Base-by-base conservation (phyloP, 1,140 invertebrate genomes). In the Drosophila carrolli region DNA sequence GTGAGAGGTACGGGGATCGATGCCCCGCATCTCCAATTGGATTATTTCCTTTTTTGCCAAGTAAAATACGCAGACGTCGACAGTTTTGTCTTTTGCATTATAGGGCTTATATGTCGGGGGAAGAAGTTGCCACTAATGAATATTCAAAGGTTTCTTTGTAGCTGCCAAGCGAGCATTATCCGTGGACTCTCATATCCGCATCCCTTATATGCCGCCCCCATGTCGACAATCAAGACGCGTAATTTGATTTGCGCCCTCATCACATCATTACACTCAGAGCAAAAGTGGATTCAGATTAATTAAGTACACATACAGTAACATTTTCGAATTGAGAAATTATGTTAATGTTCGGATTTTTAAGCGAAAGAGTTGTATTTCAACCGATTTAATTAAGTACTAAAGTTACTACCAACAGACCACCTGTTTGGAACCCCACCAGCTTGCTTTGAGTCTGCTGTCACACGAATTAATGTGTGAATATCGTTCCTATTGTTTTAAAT, bases 1-100 rank as follows among this genome's bases (percentile, higher is more conserved):
- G 95, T 94, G 95, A 96, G 95, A 96, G 95, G 95, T 95, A 96
- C 95, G 94, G 94, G 95, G 95, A 96, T 96, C 95, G 95, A 96
- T 96, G 93, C 83, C 95, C 95, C 95, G 95, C 95, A 94, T 94
- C 95, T 92, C 88, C 90, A 91, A 65, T 41, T 76, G 72, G 72
- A 67, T 58, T 75, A 76, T 55, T 75, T 66, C 32, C 29, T 78
- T 77, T 86, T 68, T 75, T 75, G 37, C 46, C 35, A 29, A n/a
- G 51, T 50, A 23, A 71, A 88, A 88, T 78, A 80, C 51, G 84
- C 84, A 89, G 74, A 89, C 84, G 85, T 89, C 84, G 82, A 80
- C 84, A 75, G 63, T 76, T 82, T 78, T 78, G 63, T 77, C 58
- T 46, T 79, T 65, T 70, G 46, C 63, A 60, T 56, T 75, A 44